These are phyloP conservation scores for Abrostola tripartita DNA, from an alignment of 2,888 invertebrate species.

Conservation along the genomic window DNA sequence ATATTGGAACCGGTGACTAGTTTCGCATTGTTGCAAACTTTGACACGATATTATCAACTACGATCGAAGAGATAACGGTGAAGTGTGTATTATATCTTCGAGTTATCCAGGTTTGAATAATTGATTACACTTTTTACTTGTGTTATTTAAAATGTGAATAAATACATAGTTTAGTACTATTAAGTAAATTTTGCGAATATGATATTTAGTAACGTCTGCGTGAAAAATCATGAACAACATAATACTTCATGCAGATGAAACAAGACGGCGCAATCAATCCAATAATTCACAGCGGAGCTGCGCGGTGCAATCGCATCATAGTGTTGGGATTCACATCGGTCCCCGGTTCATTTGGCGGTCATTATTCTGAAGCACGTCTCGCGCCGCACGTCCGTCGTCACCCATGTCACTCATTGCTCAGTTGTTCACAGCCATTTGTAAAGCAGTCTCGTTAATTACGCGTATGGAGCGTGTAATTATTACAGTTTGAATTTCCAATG, in stretches of 20 bases:
- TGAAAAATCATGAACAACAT: constrained; percentile 26
- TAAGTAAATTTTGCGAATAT: too few relatives aligned
- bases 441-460: constrained; percentile 52
- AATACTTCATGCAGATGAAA: constrained; percentile 49
- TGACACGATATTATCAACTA: constrained; percentile 29
- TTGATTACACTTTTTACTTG: too few relatives aligned
- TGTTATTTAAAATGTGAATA: too few relatives aligned
- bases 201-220: background rate
- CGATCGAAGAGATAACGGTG: constrained; percentile 30
- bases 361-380: constrained; percentile 77
- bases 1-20: constrained; percentile 37
- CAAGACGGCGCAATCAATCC: constrained; percentile 62
- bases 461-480: constrained; percentile 35
- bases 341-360: constrained; percentile 75
- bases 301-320: constrained; percentile 57
- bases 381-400: constrained; percentile 55
- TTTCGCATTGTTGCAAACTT: constrained; percentile 30
- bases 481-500: constrained; percentile 25
- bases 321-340: constrained; percentile 70
- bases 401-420: constrained; percentile 60
- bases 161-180: too few relatives aligned
- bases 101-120: constrained; percentile 24
- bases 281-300: constrained; percentile 55
- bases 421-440: constrained; percentile 52
- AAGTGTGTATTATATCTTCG: constrained; percentile 39